Evolutionary conservation across 2,113 vertebrate genomes (phyloP), one percentile per base, ranked within the genome.

Genomic region (Butorides virescens): DNA sequence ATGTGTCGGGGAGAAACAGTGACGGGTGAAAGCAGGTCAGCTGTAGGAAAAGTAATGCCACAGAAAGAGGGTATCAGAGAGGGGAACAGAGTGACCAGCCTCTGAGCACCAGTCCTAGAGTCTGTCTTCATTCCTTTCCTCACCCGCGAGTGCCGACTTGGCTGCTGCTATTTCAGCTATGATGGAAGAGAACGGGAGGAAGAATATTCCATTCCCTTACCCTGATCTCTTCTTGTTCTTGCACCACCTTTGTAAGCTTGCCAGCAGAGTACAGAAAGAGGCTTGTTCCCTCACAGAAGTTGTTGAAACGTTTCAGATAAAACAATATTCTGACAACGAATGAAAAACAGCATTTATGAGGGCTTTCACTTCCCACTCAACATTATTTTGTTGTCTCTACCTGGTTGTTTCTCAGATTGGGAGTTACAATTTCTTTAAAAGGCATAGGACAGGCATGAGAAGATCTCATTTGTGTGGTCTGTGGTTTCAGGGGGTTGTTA

Each of bases 71-170:
- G 9, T 71, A 15, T 74, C 46, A 42, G 63, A 21, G 19, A 3
- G n/a, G 36, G 49, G 39, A 49, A 9, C 19, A 44, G 52, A 27
- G 53, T 29, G 79, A 68, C 27, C 16, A 2, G 6, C 37, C 5
- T 30, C 61, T 66, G 66, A 75, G 34, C 65, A 44, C 17, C 83
- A 74, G 50, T 20, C 26, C 23, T 34, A 0, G 13, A 56, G 17
- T 39, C 27, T 62, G 14, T 52, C 77, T 74, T 61, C 62, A 23
- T 32, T 26, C 11, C 72, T 65, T 70, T 49, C 56, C 55, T 73
- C 0, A 1, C 27, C 17, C 12, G 36, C 1, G 0, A 61, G 56
- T 49, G 36, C 70, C 3, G 0, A 7, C 1, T 1, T 75, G 49
- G 56, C 59, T 90, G 50, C 72, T 5, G 2, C 72, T 70, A 1